phyloP scores from a whole-genome alignment of 2,113 vertebrate species.

The Ptilorrhoa leucosticta region DNA sequence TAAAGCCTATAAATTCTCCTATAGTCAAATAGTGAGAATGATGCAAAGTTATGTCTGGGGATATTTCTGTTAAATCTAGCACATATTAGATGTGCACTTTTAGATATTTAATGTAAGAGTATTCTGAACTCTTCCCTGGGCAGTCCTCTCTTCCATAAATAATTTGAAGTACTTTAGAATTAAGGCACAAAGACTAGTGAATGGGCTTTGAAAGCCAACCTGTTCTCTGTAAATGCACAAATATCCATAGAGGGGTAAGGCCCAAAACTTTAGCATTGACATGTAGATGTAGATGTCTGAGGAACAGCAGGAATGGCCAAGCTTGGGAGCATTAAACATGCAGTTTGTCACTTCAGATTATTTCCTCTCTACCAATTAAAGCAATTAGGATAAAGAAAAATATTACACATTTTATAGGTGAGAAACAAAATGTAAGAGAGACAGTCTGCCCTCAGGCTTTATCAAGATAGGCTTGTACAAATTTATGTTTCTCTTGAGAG shows the following conservation, averaged over 20 bases:
- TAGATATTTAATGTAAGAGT: neutral
- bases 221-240: neutral
- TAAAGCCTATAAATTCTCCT: neutral
- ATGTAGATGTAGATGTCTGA: neutral
- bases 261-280: neutral
- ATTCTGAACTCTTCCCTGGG: neutral
- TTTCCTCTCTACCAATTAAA: neutral
- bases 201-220: neutral
- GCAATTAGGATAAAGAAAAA: neutral
- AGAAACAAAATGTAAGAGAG: neutral
- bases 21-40: neutral
- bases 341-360: neutral
- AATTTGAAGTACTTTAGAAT: neutral
- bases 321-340: neutral
- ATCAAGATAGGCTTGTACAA: neutral
- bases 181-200: neutral
- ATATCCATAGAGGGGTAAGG: neutral
- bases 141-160: neutral
- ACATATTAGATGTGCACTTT: neutral
- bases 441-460: neutral
- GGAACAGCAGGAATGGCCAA: neutral
- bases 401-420: neutral
- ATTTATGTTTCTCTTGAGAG: neutral
- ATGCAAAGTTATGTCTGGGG: neutral
- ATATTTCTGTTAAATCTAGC: neutral